phyloP scores from a whole-genome alignment of 1,140 invertebrate genomes.

The Helicoverpa armigera region DNA sequence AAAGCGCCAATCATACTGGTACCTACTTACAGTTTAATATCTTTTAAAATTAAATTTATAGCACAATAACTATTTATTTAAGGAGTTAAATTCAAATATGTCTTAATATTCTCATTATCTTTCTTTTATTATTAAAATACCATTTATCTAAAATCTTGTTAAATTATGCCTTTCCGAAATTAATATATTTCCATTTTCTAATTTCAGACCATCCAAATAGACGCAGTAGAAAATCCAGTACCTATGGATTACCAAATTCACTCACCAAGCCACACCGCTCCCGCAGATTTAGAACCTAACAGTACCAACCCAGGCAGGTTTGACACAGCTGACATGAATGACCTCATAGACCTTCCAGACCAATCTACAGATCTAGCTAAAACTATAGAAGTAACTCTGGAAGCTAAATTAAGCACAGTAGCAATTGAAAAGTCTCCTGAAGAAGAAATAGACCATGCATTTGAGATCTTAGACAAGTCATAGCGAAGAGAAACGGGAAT shows the following conservation, averaged over 20 bases:
- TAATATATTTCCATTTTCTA: not conserved
- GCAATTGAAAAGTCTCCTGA: conserved; percentile 56
- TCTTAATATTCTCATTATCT: too few relatives aligned
- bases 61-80: too few relatives aligned
- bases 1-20: too few relatives aligned
- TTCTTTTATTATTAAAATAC: too few relatives aligned
- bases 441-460: conserved; percentile 81
- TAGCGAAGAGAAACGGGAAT: conserved; percentile 48
- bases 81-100: too few relatives aligned
- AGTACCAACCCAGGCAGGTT: not conserved
- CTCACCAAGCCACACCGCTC: conserved; percentile 50
- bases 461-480: conserved; percentile 79
- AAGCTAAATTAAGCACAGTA: conserved; percentile 27
- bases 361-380: not conserved
- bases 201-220: conserved; percentile 62
- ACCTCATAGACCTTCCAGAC: not conserved
- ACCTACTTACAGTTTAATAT: too few relatives aligned
- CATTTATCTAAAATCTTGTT: too few relatives aligned
- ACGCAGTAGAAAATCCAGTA: conserved; percentile 66
- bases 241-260: conserved; percentile 71
- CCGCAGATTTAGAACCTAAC: not conserved
- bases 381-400: not conserved
- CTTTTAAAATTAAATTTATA: too few relatives aligned
- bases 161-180: not conserved
- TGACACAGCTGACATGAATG: not conserved